These are phyloP conservation scores for Condylura cristata DNA, from an alignment of 2,113 vertebrate species.

Conservation along the genomic window DNA sequence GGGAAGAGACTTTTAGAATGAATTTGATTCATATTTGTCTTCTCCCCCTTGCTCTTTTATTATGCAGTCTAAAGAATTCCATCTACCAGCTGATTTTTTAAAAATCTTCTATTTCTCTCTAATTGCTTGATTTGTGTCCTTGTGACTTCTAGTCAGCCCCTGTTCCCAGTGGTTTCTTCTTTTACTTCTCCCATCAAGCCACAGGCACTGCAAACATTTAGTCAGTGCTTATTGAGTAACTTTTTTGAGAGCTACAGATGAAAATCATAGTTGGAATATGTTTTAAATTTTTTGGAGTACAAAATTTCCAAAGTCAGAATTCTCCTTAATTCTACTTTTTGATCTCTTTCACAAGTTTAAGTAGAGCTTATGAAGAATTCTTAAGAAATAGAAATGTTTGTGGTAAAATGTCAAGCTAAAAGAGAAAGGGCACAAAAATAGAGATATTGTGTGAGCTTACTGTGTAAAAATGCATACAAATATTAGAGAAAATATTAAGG, in stretches of 20 bases:
- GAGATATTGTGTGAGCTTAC: conserved; percentile 3
- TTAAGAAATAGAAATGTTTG: conserved; percentile 63
- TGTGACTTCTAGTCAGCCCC: background rate
- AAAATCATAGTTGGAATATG: background rate
- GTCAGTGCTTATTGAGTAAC: background rate
- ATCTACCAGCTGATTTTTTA: background rate
- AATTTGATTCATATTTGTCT: background rate
- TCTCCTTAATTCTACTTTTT: conserved; percentile 32
- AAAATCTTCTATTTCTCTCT: background rate
- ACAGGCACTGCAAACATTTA: background rate
- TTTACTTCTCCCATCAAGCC: background rate
- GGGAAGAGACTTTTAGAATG: background rate
- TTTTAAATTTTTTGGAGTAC: background rate
- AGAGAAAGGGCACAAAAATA: conserved; percentile 65
- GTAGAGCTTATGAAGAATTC: conserved; percentile 28
- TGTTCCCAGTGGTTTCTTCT: background rate
- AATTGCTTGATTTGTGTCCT: background rate
- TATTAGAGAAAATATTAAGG: background rate
- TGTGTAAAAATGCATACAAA: conserved; percentile 52
- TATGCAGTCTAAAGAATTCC: background rate
- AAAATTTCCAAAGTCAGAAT: conserved; percentile 50
- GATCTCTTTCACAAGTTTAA: conserved; percentile 46
- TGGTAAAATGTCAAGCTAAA: conserved; percentile 67
- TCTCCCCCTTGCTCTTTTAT: background rate
- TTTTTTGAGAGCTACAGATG: background rate